Conservation (phyloP, 2,113 vertebrate species). For the Mus musculus region GRCm39 chr4:150950001-150950500, state of each 20-base stretch:
- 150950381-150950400: not conserved
- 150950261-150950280: not conserved
- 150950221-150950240: not conserved
- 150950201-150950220: not conserved
- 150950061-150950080: not conserved
- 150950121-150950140: not conserved
- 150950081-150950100: not conserved
- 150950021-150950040: slow-evolving; percentile 81
- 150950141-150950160: not conserved
- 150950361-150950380: not conserved
- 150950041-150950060: not conserved
- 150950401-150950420: accelerated
- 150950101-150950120: not conserved
- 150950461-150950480: not conserved
- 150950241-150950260: not conserved
- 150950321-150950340: accelerated
- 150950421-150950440: not conserved
- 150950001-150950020: not conserved
- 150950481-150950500: not conserved
- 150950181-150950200: not conserved
- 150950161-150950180: not conserved
- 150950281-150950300: not conserved
- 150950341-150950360: accelerated
- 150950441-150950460: not conserved
- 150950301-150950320: not conserved